Evolutionary conservation across 2,797 vertebrate genomes (phyloP), one percentile per base, ranked within the genome.

Genomic region (Schizopygopsis malacanthus): DNA sequence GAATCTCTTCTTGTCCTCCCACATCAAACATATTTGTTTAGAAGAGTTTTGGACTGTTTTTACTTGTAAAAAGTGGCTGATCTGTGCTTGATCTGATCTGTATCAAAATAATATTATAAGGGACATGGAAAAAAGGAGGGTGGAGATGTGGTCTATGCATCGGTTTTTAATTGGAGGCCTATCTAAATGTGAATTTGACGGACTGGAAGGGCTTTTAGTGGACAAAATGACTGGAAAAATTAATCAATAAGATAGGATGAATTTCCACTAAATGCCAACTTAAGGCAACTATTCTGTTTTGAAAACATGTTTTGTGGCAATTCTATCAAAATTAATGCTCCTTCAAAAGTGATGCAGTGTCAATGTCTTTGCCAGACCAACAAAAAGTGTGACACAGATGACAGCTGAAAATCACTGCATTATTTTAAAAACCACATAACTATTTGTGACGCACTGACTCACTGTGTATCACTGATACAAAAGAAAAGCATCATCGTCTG

Each of bases 371-470:
- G 50, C 28, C 73, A 39, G 33, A 56, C 18, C 18, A 56, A 39
- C 20, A 79, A 61, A 77, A 73, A 47, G 0, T 25, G 2, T 41
- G 7, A 43, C 56, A 54, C 4, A 39, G 3, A 59, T 41, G 52
- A 59, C 76, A 16, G 76, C 37, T 41, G 12, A 78, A 43, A 25
- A 43, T 13, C 75, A 39, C 33, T 61, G 54, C 61, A 47, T 63
- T 75, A 11, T 75, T 50, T 50, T 4, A 63, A 28, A 54, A 20
- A 41, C 10, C 69, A 61, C 39, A 20, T 18, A 18, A 52, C 22
- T 54, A 65, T 61, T 41, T n/a, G 71, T 83, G 56, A 76, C 20
- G 71, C 15, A 83, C 73, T 18, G 9, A 84, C 13, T 84, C 61
- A 65, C 37, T 9, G 33, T 50, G 25, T 52, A 67, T 39, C n/a